Base-by-base conservation (phyloP, 2,888 invertebrate species). In the Melinaea menophilus region DNA sequence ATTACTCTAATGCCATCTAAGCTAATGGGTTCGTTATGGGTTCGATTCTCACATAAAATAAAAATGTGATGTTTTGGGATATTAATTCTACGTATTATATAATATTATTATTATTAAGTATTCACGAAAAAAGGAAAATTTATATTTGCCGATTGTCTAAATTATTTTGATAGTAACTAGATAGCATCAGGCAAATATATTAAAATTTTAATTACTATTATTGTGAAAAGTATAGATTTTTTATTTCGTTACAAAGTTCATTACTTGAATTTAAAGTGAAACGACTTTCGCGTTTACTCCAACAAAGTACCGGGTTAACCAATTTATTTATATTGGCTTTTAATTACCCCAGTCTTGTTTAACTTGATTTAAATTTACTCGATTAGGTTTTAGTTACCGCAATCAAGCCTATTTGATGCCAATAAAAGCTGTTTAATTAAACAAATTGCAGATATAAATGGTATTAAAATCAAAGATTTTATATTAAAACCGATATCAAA, bases 331-430 rank as follows among this genome's bases (percentile, higher is more conserved):
- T 51, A 51, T 51, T 51, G 31, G 31, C 51, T 51, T 31, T 51
- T 51, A 51, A 51, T 51, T 51, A 51, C 51, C 31, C 51, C 51
- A 31, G 31, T 51, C 51, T 51, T 51, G 51, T 51, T 51, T 9
- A 51, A 31, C 51, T 51, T 31, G 51, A 51, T 51, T 51, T 51
- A 51, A 51, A 51, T 51, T 31, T 31, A 51, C 5, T 51, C 51
- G 31, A 51, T 51, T 31, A 51, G 51, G 31, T 51, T 51, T 51
- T 31, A 51, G 31, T 51, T 51, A 22, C 51, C 51, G 51, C 51
- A 31, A 51, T 51, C 51, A 31, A 51, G 31, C 51, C 51, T 51
- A 22, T 51, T 51, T 51, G 51, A 51, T 51, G 51, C 51, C 31
- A 51, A 51, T 51, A 22, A 41, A 41, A 5, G 48, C 31, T 22